phyloP scores from a whole-genome alignment of 2,888 invertebrate genomes.

The Tridacna crocea region DNA sequence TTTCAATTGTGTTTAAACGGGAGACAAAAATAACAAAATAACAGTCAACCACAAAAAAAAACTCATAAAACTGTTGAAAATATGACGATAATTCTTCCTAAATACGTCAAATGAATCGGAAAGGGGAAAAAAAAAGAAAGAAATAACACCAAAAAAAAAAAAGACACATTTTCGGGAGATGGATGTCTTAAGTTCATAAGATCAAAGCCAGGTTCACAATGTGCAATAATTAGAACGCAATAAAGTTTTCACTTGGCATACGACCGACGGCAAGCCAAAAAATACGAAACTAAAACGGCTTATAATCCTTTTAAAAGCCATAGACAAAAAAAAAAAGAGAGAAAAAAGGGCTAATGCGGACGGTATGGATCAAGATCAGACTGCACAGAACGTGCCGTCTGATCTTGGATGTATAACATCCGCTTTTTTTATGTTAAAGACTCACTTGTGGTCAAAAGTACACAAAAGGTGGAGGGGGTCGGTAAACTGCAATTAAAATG shows the following conservation, averaged over 20 bases:
- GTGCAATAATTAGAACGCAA: slow-evolving; percentile 2
- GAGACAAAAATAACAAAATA: slow-evolving; percentile 45
- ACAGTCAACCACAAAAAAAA: no score
- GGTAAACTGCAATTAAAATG: no score
- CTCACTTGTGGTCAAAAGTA: no score
- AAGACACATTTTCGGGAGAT: background rate
- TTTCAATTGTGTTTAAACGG: slow-evolving; percentile 45
- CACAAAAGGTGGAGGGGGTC: no score
- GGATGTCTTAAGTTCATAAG: background rate
- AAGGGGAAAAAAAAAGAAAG: background rate
- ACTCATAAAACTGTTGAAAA: background rate
- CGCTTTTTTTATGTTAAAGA: no score
- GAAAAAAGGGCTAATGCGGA: no score
- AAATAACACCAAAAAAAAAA: background rate
- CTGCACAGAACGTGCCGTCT: no score
- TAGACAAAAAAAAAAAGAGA: no score
- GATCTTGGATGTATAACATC: no score
- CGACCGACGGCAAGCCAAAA: slow-evolving; percentile 22
- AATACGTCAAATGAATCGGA: slow-evolving; percentile 29
- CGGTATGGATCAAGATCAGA: no score
- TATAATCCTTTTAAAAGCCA: background rate
- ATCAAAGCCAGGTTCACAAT: slow-evolving; percentile 28
- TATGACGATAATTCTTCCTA: slow-evolving; percentile 23
- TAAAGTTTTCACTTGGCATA: slow-evolving; percentile 12
- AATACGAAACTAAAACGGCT: no score